Conservation (phyloP, 92 coral and sea anemone genomes). For the Plumapathes pennacea region DNA sequence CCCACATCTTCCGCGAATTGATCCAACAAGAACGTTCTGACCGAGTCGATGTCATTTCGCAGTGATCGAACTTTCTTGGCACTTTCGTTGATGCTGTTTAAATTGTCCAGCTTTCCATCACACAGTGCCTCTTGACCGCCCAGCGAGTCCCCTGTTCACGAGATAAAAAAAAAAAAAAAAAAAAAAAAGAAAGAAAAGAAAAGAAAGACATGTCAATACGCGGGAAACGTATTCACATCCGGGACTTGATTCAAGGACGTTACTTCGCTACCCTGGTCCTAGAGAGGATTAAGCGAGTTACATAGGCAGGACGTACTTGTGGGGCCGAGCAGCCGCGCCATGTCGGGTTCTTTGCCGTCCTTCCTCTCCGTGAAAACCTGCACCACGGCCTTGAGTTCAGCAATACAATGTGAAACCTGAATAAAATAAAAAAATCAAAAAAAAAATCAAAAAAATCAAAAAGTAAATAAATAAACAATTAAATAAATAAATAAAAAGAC, state of each 20-base stretch:
- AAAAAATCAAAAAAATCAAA: neutral
- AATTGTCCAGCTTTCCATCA: too few relatives aligned
- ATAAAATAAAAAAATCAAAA: neutral
- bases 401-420: slow-evolving; percentile 60
- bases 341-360: slow-evolving; percentile 82
- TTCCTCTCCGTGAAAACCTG: slow-evolving; percentile 79
- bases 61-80: slow-evolving; percentile 58
- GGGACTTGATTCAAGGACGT: neutral
- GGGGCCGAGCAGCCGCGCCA: slow-evolving; percentile 70
- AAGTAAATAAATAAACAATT: too few relatives aligned
- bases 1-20: slow-evolving; percentile 94
- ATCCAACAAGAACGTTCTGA: slow-evolving; percentile 75
- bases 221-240: neutral
- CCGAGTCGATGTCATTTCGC: slow-evolving; percentile 68
- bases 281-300: slow-evolving; percentile 7
- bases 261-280: neutral
- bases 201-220: neutral
- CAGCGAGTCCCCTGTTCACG: too few relatives aligned
- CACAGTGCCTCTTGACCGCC: too few relatives aligned
- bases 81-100: too few relatives aligned
- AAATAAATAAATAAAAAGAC: too few relatives aligned
- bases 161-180: neutral
- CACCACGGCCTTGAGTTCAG: slow-evolving; percentile 71
- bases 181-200: neutral
- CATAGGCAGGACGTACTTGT: slow-evolving; percentile 32